Evolutionary conservation across 2,797 vertebrate genomes (phyloP), one percentile per base, ranked within the genome.

Genomic region (Peromyscus eremicus): DNA sequence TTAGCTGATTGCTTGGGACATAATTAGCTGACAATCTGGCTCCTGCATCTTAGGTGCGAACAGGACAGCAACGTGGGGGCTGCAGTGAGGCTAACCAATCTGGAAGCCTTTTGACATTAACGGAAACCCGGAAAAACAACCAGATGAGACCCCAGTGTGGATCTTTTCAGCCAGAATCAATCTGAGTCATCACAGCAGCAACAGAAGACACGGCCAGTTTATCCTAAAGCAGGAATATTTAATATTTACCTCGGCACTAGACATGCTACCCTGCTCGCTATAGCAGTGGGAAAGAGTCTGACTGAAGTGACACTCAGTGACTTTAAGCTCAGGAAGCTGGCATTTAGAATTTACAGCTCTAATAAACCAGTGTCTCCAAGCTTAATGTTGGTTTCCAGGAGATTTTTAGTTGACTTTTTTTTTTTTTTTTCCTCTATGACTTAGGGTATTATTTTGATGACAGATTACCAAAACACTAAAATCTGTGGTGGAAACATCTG

Each of bases 1-100:
- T 96, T 97, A 94, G 46, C 40, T 92, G 94, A 95, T 94, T 83
- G 73, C 34, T 94, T 93, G 64, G 88, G 96, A 95, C 52, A 89
- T 95, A 98, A 98, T 98, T 98, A 98, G 84, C 95, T 96, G 86
- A 87, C 81, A 96, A 94, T 90, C 96, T 95, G 97, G 66, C 95
- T 97, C 97, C 76, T 27, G 95, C 62, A 86, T 91, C 27, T 40
- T 37, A 64, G 81, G 82, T 7, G 52, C 10, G 94, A 98, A 66
- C 43, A 83, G 70, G 79, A 62, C 70, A 88, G 37, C 64, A 97
- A 25, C 86, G 86, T 0, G 6, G 66, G 91, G 89, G 95, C n/a
- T 34, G 21, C 76, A 13, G 43, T 70, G 70, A 96, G 96, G 92
- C 92, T 97, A 97, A 94, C 55, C 64, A 96, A 96, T 97, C 73